Percentiles rank a stretch among this genome's conserved stretches.
phyloP scores from a whole-genome alignment of 1,140 invertebrate species.

The Bombus picipes region DNA sequence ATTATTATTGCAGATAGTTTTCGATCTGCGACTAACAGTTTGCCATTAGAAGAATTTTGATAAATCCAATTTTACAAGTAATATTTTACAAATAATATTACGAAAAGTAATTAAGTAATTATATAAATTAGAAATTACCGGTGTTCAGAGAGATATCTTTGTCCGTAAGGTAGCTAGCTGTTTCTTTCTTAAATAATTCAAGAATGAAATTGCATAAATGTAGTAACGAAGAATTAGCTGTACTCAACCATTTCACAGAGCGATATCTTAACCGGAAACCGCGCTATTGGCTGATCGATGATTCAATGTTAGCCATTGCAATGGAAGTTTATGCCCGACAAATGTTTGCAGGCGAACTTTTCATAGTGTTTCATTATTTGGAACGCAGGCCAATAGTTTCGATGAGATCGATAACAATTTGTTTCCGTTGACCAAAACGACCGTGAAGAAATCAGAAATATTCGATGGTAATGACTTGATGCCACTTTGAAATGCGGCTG shows the following conservation, averaged over 20 bases:
- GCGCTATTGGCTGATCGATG: slow-evolving; percentile 8
- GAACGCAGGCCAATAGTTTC: background rate
- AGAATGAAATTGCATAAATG: background rate
- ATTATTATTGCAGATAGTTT: background rate
- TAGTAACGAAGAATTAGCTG: background rate
- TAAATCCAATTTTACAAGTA: too few relatives aligned
- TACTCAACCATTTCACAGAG: background rate
- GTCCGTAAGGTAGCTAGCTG: background rate
- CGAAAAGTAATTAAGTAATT: too few relatives aligned
- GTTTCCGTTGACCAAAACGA: background rate
- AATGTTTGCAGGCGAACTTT: slow-evolving; percentile 56
- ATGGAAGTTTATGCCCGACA: slow-evolving; percentile 55
- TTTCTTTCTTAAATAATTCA: background rate
- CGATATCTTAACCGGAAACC: slow-evolving; percentile 8
- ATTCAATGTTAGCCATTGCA: slow-evolving; percentile 59
- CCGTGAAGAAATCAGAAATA: background rate
- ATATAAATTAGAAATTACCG: too few relatives aligned
- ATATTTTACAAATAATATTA: too few relatives aligned
- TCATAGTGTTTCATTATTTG: background rate
- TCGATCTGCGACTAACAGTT: background rate
- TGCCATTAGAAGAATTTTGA: background rate
- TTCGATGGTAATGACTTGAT: background rate
- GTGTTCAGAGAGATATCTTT: background rate
- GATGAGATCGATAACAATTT: slow-evolving; percentile 8
- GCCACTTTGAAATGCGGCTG: background rate